Conservation (phyloP, 2,797 vertebrate species). For the Acanthurus lineatus region DNA sequence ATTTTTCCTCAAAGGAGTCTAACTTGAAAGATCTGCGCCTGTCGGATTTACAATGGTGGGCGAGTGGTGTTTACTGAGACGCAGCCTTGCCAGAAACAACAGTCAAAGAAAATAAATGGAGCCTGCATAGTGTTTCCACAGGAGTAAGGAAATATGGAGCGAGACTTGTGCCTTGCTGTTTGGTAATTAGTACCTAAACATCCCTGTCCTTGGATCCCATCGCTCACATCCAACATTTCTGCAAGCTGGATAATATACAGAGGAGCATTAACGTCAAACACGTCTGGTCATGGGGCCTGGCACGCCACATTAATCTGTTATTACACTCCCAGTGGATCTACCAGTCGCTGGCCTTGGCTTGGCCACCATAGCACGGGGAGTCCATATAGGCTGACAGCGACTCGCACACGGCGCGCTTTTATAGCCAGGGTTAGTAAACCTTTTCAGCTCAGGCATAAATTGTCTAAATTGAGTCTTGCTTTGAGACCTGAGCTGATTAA, state of each 20-base stretch:
- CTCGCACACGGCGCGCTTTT: slow-evolving; percentile 69
- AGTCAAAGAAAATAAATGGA: slow-evolving; percentile 89
- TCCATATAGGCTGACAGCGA: slow-evolving; percentile 69
- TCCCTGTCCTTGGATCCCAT: slow-evolving; percentile 86
- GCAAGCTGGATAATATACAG: slow-evolving; percentile 86
- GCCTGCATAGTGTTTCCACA: slow-evolving; percentile 88
- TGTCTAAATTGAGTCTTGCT: slow-evolving; percentile 77
- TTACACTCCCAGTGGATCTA: slow-evolving; percentile 80
- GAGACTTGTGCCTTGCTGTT: slow-evolving; percentile 87
- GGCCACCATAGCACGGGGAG: slow-evolving; percentile 67
- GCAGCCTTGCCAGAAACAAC: slow-evolving; percentile 87
- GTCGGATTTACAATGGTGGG: slow-evolving; percentile 89
- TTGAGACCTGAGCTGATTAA: slow-evolving; percentile 80
- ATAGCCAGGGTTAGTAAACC: slow-evolving; percentile 74
- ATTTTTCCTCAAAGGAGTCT: slow-evolving; percentile 87
- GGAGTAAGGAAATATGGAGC: slow-evolving; percentile 88
- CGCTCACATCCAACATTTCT: slow-evolving; percentile 83
- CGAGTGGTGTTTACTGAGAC: slow-evolving; percentile 86
- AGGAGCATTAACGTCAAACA: slow-evolving; percentile 88
- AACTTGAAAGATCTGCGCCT: slow-evolving; percentile 87
- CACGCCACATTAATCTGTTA: slow-evolving; percentile 85
- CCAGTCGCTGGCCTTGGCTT: slow-evolving; percentile 77
- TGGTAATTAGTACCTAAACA: slow-evolving; percentile 90
- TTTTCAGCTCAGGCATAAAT: slow-evolving; percentile 76
- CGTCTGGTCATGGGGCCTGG: slow-evolving; percentile 81